phyloP scores from a whole-genome alignment of 2,888 invertebrate genomes.

The Standfussiana lucernea region DNA sequence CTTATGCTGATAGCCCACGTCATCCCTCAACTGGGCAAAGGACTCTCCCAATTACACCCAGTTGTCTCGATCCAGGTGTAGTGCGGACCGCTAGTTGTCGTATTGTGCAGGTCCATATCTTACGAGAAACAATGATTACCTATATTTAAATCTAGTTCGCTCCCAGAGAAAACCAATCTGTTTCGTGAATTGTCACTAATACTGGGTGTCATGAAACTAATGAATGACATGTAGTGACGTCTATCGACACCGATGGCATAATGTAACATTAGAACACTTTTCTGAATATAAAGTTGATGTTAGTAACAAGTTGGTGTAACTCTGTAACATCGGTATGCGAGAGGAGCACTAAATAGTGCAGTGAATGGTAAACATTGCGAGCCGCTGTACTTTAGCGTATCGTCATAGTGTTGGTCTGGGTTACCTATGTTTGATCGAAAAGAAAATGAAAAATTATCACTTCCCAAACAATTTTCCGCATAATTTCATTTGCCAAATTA shows the following conservation, averaged over 20 bases:
- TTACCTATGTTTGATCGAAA: too few species aligned
- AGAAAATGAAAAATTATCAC: too few species aligned
- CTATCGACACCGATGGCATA: background rate
- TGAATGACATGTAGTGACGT: background rate
- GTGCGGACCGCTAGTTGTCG: background rate
- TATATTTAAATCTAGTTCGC: background rate
- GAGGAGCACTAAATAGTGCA: background rate
- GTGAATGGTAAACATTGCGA: background rate
- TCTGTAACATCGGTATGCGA: background rate
- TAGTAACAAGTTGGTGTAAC: slow-evolving; percentile 1
- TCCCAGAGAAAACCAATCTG: background rate
- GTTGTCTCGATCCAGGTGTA: background rate
- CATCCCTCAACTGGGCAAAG: background rate
- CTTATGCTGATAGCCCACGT: background rate
- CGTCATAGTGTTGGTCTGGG: too few species aligned
- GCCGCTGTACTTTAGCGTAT: background rate
- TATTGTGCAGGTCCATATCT: background rate
- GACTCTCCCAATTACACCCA: background rate
- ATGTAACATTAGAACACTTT: background rate
- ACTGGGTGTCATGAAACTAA: background rate
- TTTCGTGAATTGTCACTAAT: background rate
- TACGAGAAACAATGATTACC: background rate
- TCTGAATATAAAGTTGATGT: slow-evolving; percentile 2
- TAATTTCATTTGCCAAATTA: too few species aligned
- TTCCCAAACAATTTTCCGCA: too few species aligned